Conservation (phyloP, 1,140 invertebrate genomes). For the Eciton burchellii region DNA sequence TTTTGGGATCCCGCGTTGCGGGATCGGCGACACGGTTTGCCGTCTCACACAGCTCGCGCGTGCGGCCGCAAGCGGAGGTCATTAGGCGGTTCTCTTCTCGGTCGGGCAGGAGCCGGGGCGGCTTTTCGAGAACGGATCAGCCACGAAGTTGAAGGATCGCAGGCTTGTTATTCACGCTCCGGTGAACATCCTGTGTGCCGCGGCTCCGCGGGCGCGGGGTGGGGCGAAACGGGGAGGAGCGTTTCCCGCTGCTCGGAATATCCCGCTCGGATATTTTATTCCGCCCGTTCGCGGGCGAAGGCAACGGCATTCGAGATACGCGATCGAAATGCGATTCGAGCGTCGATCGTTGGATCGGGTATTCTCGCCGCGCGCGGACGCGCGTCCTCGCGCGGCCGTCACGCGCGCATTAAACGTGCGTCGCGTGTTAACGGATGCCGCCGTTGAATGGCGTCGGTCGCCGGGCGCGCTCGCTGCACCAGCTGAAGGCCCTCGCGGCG, state of each 20-base stretch:
- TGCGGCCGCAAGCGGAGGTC: background rate
- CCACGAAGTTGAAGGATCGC: background rate
- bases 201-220: background rate
- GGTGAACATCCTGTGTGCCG: too few species aligned
- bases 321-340: conserved; percentile 52
- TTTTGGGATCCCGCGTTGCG: background rate
- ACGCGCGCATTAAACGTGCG: conserved; percentile 58
- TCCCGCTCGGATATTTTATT: background rate
- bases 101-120: too few species aligned
- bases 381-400: conserved; percentile 50
- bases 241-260: background rate
- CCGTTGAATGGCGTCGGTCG: conserved; percentile 46
- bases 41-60: background rate
- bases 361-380: conserved; percentile 48
- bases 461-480: background rate
- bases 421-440: conserved; percentile 55
- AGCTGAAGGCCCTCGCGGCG: background rate
- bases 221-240: background rate
- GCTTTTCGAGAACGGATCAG: background rate
- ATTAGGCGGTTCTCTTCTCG: background rate
- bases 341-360: conserved; percentile 36
- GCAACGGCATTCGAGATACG: conserved; percentile 28
- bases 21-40: background rate
- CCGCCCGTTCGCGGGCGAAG: too few species aligned
- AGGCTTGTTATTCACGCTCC: background rate